These are phyloP conservation scores for Stichodactyla helianthus DNA, from an alignment of 64 coral and sea anemone genomes.

Conservation along the genomic window DNA sequence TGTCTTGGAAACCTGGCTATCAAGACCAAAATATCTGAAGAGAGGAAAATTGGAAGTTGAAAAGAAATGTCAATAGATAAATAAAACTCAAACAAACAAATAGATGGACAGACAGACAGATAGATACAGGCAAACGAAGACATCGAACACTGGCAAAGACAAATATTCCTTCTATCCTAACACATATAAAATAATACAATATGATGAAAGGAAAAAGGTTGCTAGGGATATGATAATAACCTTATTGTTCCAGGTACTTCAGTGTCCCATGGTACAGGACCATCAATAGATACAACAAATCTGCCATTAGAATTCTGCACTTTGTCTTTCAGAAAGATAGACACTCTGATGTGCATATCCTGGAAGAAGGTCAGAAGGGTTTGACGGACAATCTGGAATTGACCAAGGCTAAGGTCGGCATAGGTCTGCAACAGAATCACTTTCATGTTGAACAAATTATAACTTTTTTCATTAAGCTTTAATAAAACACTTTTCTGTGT, in stretches of 20 bases:
- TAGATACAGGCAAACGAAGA: too few species aligned
- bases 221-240: conserved; percentile 5
- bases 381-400: conserved; percentile 93
- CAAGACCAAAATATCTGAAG: conserved; percentile 79
- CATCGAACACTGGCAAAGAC: too few species aligned
- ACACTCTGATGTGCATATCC: conserved; percentile 98
- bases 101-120: too few species aligned
- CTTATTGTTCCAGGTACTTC: conserved; percentile 94
- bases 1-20: conserved; percentile 60
- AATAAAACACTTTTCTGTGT: too few species aligned
- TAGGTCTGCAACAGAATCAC: conserved; percentile 56
- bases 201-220: not conserved
- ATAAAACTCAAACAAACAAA: too few species aligned
- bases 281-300: conserved; percentile 79
- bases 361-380: conserved; percentile 88
- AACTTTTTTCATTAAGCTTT: too few species aligned
- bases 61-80: not conserved
- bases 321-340: conserved; percentile 98
- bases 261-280: conserved; percentile 78
- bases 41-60: not conserved
- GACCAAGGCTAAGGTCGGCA: conserved; percentile 62
- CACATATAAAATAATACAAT: too few species aligned
- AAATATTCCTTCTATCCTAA: too few species aligned
- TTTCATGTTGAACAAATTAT: too few species aligned
- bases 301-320: conserved; percentile 94